These are phyloP conservation scores for Vombatus ursinus DNA, from an alignment of 2,113 vertebrate species.

Conservation along the genomic window DNA sequence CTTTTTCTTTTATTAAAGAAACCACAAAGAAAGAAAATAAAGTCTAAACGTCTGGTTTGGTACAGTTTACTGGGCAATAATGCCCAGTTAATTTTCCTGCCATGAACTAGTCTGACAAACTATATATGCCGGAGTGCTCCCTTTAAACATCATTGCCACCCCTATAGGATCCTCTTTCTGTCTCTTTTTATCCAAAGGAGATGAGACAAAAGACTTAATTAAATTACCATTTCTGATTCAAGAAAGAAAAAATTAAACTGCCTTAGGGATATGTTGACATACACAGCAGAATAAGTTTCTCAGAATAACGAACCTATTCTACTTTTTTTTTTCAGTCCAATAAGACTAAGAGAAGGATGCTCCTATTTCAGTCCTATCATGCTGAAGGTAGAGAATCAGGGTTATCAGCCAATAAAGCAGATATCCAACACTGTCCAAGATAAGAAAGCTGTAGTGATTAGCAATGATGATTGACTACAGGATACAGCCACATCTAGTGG, in stretches of 20 bases:
- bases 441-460: background rate
- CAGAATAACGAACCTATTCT: background rate
- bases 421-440: background rate
- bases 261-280: background rate
- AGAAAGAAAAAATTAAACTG: background rate
- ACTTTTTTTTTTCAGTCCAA: background rate
- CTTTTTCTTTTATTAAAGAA: background rate
- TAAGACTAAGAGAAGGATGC: background rate
- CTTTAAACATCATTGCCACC: background rate
- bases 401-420: background rate
- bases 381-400: background rate
- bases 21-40: background rate
- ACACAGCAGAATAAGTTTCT: background rate
- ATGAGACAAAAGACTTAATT: background rate
- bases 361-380: background rate
- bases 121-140: background rate
- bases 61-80: background rate
- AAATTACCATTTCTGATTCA: background rate
- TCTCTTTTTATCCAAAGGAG: background rate
- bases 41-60: background rate
- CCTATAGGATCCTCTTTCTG: background rate
- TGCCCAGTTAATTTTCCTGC: background rate
- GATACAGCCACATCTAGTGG: background rate
- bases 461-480: background rate
- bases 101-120: background rate